Conservation (phyloP, 2,888 invertebrate species). For the Elaeidobius kamerunicus region DNA sequence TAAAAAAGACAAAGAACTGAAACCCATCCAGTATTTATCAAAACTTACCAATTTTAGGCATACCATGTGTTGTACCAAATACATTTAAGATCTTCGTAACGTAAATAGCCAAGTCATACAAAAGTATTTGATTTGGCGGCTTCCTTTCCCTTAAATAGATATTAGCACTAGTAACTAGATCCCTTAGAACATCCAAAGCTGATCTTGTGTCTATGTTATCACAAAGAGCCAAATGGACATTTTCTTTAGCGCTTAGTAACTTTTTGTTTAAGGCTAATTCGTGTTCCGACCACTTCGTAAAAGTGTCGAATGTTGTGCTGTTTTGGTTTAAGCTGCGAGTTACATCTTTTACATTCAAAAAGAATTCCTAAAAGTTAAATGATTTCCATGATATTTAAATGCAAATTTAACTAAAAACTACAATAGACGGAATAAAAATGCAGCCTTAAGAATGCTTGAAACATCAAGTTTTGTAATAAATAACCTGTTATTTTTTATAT, state of each 20-base stretch:
- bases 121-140: constrained; percentile 58
- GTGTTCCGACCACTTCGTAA: constrained; percentile 67
- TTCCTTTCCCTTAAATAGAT: constrained; percentile 71
- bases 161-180: constrained; percentile 83
- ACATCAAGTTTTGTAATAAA: too few relatives aligned
- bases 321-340: constrained; percentile 50
- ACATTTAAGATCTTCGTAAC: constrained; percentile 76
- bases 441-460: background rate
- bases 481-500: too few relatives aligned
- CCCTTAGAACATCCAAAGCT: constrained; percentile 80
- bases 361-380: constrained; percentile 73
- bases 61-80: constrained; percentile 71
- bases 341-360: constrained; percentile 84
- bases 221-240: constrained; percentile 57
- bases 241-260: constrained; percentile 60
- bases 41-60: constrained; percentile 41
- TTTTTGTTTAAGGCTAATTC: constrained; percentile 70
- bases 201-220: constrained; percentile 92
- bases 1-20: too few relatives aligned
- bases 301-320: constrained; percentile 56
- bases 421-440: constrained; percentile 26
- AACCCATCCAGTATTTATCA: too few relatives aligned
- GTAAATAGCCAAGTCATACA: constrained; percentile 78
- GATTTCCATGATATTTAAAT: too few relatives aligned
- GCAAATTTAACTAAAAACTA: background rate